Evolutionary conservation across 2,113 vertebrate genomes (phyloP).

Genomic region (Corydoras sp.): DNA sequence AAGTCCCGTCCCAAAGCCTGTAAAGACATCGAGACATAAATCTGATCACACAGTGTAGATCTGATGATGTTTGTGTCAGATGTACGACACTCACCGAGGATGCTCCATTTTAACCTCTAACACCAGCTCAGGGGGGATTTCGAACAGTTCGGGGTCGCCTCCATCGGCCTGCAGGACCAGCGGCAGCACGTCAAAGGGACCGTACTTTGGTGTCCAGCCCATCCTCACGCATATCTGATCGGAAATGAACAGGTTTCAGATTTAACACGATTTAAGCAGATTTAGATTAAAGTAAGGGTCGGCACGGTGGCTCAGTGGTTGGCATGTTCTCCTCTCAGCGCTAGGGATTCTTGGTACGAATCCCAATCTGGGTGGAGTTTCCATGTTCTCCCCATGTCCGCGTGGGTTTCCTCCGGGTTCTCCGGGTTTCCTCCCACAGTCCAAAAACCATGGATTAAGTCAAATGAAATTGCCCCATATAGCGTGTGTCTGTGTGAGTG

Average conservation of each 20-base stretch:
- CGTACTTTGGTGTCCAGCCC: constrained; percentile 76
- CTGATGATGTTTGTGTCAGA: not conserved
- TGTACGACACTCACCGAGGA: constrained; percentile 66
- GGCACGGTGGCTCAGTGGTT: too few species aligned
- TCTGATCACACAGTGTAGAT: too few species aligned
- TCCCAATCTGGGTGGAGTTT: too few species aligned
- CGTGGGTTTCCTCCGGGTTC: too few species aligned
- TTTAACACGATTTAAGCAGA: not conserved
- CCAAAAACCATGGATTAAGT: too few species aligned
- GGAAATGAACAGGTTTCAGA: not conserved
- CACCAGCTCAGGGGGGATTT: constrained; percentile 70
- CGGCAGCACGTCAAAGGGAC: constrained; percentile 78
- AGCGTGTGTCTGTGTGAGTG: too few species aligned
- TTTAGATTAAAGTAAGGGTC: not conserved
- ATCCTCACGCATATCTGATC: constrained; percentile 74
- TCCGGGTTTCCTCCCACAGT: too few species aligned
- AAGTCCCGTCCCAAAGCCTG: not conserved
- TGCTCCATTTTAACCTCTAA: constrained; percentile 79
- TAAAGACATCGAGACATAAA: not conserved
- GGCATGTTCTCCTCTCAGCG: too few species aligned
- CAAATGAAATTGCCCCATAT: too few species aligned
- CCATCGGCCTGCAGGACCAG: constrained; percentile 75
- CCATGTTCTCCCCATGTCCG: too few species aligned
- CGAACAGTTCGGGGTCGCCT: constrained; percentile 77
- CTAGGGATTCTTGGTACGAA: too few species aligned